Base-by-base conservation (phyloP, 2,888 invertebrate species). In the Chaetoderma sp. region DNA sequence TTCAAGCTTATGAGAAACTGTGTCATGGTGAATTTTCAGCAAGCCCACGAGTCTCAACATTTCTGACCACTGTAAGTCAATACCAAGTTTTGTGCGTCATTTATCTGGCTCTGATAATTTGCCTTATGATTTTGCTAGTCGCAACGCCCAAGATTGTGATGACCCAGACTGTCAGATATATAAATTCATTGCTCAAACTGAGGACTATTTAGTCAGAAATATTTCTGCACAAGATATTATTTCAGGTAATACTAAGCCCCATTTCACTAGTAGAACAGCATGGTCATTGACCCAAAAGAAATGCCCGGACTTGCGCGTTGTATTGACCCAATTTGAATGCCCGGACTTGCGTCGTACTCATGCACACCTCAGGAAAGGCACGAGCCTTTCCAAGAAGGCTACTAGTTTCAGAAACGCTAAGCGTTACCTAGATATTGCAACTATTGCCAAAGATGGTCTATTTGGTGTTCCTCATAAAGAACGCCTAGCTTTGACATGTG, bases 1-100 rank as follows among this genome's bases (percentile, higher is more conserved):
- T 74, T 1, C 72, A 76, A 39, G 71, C 74, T 1, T 63, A 68
- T 36, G 68, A 67, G 10, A 75, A 73, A 28, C 52, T 72, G 16
- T 52, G 68, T 45, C 60, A 71, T 10, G 73, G 75, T 16, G 70
- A 73, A 44, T 75, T 74, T 65, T 13, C 72, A 21, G 52, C 32
- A 10, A 75, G 72, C 42, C 68, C 73, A 0, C 45, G 71, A 2
- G 68, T 74, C 0, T 63, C 69, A 0, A 68, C 73, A 18, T 73
- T 76, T 45, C 52, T 70, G 13, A 58, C 72, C 2, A 63, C 50
- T 3, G 67, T 65, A 4, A 73, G 70, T 54, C 64, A 67, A 2
- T 63, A n/a, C 65, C 47, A 25, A n/a, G n/a, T n/a, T 52, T 33
- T 32, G 32, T 52, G n/a, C 28, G 52, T 25, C 70, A 72, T 50